Evolutionary conservation across 2,113 vertebrate species (phyloP).

Genomic region (Corydoras sp.): DNA sequence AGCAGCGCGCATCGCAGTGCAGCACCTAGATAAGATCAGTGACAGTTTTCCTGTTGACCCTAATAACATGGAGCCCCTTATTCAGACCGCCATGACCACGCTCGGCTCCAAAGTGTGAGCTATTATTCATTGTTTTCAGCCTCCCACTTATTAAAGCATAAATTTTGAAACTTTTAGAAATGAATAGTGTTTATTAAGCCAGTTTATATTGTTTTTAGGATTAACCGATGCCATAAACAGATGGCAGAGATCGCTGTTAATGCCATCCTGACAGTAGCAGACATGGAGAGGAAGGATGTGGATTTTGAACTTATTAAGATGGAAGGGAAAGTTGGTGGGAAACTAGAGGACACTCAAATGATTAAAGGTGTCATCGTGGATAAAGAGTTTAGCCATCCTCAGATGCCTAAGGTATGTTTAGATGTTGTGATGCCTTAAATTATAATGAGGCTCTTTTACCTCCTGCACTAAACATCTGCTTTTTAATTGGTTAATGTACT

Average conservation of each 20-base stretch:
- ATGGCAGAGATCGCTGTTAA: conserved; percentile 98
- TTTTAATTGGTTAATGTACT: too few relatives aligned
- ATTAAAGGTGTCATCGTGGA: conserved; percentile 95
- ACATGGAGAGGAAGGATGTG: conserved; percentile 94
- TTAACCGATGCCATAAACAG: conserved; percentile 95
- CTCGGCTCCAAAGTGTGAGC: conserved; percentile 96
- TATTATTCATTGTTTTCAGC: too few relatives aligned
- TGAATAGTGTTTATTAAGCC: not conserved
- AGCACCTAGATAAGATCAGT: conserved; percentile 85
- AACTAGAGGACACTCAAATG: conserved; percentile 92
- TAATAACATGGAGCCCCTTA: conserved; percentile 79
- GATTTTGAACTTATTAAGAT: conserved; percentile 99
- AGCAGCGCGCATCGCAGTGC: conserved; percentile 82
- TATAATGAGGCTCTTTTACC: too few relatives aligned
- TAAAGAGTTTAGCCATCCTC: conserved; percentile 98
- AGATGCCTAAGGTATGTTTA: conserved; percentile 88
- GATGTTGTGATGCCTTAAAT: not conserved
- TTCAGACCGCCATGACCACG: conserved; percentile 95
- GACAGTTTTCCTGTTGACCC: conserved; percentile 84
- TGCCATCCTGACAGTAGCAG: conserved; percentile 87
- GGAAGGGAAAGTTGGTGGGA: conserved; percentile 95
- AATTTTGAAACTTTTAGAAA: too few relatives aligned
- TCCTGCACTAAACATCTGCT: too few relatives aligned
- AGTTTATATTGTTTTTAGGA: conserved; percentile 59
- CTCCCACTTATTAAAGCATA: too few relatives aligned